Evolutionary conservation across 2,888 invertebrate genomes (phyloP), one percentile per base, ranked within the genome.

Genomic region (Drosophila demipolita): DNA sequence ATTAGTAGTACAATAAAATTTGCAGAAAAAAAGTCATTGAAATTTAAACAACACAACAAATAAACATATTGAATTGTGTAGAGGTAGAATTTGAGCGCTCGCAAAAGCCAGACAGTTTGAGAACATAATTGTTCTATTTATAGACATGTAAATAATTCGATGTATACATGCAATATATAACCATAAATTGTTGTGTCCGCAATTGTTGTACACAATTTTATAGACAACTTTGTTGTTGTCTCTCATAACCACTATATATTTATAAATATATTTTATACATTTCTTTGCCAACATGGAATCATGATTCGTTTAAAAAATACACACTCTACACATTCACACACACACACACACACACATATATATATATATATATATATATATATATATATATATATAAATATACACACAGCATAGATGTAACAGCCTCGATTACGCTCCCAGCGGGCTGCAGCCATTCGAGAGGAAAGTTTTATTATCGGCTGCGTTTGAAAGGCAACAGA

Each of bases 351-450:
- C n/a, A 50, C 38, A 59, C 1, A 29, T 26, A 26, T 3, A 26
- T 5, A 29, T 29, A 29, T 53, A 67, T 23, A 23, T 23, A 29
- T 26, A 26, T 5, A 26, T 6, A 29, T 29, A 29, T 29, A 6
- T 29, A 29, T 29, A 6, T 29, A 29, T 29, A 29, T 29, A 1
- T 29, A 29, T 29, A 29, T 29, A 29, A 29, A 29, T 29, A 29
- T 53, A 67, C 65, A 58, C 42, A 60, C 33, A 65, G 63, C 75
- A 66, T 79, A 75, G 84, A 86, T 82, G 78, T 81, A 85, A 82
- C 88, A 83, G 90, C 79, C 89, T 82, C 90, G 91, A 91, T 90
- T 91, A 90, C 82, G 84, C 81, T 90, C 90, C 90, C 90, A 90
- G 91, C 87, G 90, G 90, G 85, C 82, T 77, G 76, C 67, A 83